phyloP scores from a whole-genome alignment of 2,797 vertebrate species.

The Leontocebus nigricollis region DNA sequence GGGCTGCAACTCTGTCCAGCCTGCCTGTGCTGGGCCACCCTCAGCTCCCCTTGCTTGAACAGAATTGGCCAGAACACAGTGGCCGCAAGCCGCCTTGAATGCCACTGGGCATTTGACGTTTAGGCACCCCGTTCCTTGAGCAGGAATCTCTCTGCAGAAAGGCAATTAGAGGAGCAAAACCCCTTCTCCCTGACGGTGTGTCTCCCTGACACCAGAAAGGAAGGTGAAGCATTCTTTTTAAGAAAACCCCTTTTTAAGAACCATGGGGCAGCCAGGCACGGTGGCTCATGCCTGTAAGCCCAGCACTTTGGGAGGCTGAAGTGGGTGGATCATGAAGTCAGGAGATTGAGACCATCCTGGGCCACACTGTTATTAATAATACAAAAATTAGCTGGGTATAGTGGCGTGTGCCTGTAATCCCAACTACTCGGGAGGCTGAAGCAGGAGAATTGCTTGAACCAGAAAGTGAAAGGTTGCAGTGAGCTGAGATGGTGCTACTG shows the following conservation, averaged over 20 bases:
- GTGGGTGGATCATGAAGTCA: no score
- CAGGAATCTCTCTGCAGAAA: background rate
- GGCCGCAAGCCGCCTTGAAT: background rate
- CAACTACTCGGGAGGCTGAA: no score
- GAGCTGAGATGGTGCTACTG: no score
- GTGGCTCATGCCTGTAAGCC: no score
- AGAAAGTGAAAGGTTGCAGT: no score
- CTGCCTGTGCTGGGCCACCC: rapidly evolving
- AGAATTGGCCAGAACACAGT: background rate
- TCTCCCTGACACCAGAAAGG: background rate
- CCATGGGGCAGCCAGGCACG: rapidly evolving
- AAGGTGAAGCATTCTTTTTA: background rate
- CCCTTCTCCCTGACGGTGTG: background rate
- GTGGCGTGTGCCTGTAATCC: no score
- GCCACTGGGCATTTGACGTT: background rate
- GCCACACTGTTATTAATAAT: no score
- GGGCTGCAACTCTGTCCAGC: background rate
- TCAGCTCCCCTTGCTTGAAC: background rate
- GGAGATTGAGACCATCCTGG: no score
- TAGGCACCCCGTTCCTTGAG: background rate
- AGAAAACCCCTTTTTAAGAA: background rate
- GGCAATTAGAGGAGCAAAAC: background rate
- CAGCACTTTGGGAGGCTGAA: no score
- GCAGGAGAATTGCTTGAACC: no score
- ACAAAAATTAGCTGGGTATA: no score